Percentiles rank a stretch among this genome's conserved stretches.
Conservation (phyloP, 2,888 invertebrate species). For the Chironomus tentans region DNA sequence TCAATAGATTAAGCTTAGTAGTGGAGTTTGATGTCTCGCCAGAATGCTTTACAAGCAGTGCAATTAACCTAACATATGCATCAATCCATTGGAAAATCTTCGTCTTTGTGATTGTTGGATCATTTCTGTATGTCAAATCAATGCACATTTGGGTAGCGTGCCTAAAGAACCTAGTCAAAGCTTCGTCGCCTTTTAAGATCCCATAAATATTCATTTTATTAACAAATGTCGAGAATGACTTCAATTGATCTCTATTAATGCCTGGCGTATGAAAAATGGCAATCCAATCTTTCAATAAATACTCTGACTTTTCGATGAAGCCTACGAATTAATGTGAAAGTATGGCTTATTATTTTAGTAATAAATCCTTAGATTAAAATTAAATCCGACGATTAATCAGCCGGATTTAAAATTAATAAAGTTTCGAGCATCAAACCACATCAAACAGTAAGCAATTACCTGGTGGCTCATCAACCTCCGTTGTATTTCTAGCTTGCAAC, state of each 20-base stretch:
- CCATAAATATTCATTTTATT: constrained; percentile 95
- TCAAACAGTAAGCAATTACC: too few relatives aligned
- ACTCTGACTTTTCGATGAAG: constrained; percentile 90
- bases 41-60: constrained; percentile 88
- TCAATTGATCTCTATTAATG: constrained; percentile 72
- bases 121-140: constrained; percentile 79
- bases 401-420: too few relatives aligned
- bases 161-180: constrained; percentile 94
- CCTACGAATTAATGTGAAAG: constrained; percentile 35
- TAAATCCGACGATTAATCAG: too few relatives aligned
- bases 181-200: constrained; percentile 92
- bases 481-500: constrained; percentile 68
- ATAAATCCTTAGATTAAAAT: too few relatives aligned
- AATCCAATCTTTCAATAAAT: constrained; percentile 91
- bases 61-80: constrained; percentile 87
- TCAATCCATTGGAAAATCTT: constrained; percentile 95
- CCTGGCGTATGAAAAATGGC: constrained; percentile 72
- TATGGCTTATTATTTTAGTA: too few relatives aligned
- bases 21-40: constrained; percentile 83
- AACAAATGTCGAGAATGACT: constrained; percentile 88
- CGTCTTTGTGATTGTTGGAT: constrained; percentile 67
- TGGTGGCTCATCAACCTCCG: constrained; percentile 87
- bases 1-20: constrained; percentile 94
- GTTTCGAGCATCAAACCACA: too few relatives aligned
- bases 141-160: constrained; percentile 95